phyloP scores from a whole-genome alignment of 2,888 invertebrate genomes.

The Saturnia japonica region DNA sequence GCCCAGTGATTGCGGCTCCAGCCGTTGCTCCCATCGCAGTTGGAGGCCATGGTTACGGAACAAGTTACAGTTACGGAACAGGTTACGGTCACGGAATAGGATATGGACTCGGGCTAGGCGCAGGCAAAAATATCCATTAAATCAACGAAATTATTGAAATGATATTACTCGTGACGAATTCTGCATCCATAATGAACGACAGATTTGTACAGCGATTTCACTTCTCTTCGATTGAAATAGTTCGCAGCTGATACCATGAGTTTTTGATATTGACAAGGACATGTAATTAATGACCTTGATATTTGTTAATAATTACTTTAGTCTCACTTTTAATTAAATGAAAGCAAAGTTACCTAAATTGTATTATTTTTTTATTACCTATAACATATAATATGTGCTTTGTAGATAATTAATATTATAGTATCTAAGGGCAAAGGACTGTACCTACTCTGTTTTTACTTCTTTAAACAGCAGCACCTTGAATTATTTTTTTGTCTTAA shows the following conservation, averaged over 20 bases:
- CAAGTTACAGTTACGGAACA: conserved; percentile 36
- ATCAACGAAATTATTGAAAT: conserved; percentile 24
- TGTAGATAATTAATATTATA: neutral
- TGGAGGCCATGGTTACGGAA: conserved; percentile 35
- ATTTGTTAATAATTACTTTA: conserved; percentile 38
- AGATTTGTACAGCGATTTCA: conserved; percentile 72
- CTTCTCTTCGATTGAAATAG: conserved; percentile 61
- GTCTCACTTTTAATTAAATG: conserved; percentile 52
- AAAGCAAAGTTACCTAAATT: conserved; percentile 40
- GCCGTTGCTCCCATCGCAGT: conserved; percentile 35
- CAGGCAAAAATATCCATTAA: conserved; percentile 38
- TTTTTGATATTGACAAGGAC: conserved; percentile 54
- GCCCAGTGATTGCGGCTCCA: conserved; percentile 28
- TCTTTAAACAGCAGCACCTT: too few species aligned
- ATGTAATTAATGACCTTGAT: conserved; percentile 49
- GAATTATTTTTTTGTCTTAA: too few species aligned
- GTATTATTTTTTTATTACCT: conserved; percentile 20
- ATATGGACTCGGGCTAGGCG: conserved; percentile 31
- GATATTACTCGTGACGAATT: conserved; percentile 33
- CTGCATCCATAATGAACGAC: conserved; percentile 46
- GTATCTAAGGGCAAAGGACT: neutral
- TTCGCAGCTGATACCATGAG: conserved; percentile 65
- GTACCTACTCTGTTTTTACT: too few species aligned
- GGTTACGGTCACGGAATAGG: conserved; percentile 35
- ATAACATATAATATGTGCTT: too few species aligned